These are phyloP conservation scores for Vulpes lagopus DNA, from an alignment of 2,113 vertebrate genomes.

Conservation along the genomic window DNA sequence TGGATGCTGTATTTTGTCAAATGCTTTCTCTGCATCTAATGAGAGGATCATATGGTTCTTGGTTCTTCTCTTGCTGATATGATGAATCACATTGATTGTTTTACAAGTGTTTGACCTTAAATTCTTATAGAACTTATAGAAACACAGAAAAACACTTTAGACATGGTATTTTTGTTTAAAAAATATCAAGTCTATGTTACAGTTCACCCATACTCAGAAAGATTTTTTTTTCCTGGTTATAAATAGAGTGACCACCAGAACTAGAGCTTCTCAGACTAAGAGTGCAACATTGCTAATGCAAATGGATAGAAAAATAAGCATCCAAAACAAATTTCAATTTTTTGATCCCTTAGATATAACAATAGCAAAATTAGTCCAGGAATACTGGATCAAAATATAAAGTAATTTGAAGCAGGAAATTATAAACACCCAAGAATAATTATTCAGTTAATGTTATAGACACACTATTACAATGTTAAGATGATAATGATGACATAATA, in stretches of 20 bases:
- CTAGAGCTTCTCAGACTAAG: not conserved
- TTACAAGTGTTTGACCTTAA: not conserved
- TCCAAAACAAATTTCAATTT: not conserved
- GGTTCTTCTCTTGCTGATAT: too few species aligned
- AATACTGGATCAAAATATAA: not conserved
- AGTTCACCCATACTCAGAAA: not conserved
- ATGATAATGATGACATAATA: not conserved
- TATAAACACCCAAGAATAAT: not conserved
- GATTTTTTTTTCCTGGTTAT: not conserved
- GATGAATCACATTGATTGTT: too few species aligned
- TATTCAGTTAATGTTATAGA: not conserved
- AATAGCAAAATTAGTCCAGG: not conserved
- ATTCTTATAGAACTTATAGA: not conserved
- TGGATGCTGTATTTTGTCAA: too few species aligned
- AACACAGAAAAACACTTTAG: not conserved
- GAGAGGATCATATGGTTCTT: too few species aligned
- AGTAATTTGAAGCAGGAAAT: not conserved
- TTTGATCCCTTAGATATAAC: not conserved
- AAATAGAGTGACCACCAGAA: not conserved
- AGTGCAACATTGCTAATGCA: not conserved
- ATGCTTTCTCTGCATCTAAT: too few species aligned
- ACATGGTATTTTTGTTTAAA: not conserved
- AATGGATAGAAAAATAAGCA: not conserved
- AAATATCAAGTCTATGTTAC: not conserved
- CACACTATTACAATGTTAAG: not conserved